phyloP scores from a whole-genome alignment of 2,888 invertebrate species.

The Arctia plantaginis region DNA sequence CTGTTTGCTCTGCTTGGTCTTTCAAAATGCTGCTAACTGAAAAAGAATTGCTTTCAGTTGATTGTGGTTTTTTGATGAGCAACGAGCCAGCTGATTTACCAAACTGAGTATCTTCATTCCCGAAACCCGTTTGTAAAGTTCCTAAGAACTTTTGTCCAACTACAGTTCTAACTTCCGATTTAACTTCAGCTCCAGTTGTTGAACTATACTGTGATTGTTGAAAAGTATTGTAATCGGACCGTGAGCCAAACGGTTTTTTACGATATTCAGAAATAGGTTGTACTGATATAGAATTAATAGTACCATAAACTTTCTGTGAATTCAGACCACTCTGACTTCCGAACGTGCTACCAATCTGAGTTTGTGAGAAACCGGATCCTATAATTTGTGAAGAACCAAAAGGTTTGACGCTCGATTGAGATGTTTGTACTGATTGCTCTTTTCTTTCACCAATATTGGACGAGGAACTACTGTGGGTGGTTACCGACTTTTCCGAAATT shows the following conservation, averaged over 20 bases:
- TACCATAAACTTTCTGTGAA: background rate
- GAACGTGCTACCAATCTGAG: conserved; percentile 4
- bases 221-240: conserved; percentile 6
- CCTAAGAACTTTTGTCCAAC: conserved; percentile 17
- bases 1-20: conserved; percentile 12
- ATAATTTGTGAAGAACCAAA: conserved; percentile 5
- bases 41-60: background rate
- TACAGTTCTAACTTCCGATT: background rate
- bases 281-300: background rate
- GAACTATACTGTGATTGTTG: conserved; percentile 21
- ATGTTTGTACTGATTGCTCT: background rate
- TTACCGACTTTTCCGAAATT: too few relatives aligned
- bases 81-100: background rate
- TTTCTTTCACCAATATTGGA: background rate
- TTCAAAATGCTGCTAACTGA: background rate
- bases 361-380: conserved; percentile 4
- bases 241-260: conserved; percentile 1
- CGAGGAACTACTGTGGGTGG: background rate
- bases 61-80: background rate
- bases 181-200: conserved; percentile 13
- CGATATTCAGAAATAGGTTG: conserved; percentile 7
- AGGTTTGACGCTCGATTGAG: conserved; percentile 14
- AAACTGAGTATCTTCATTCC: background rate
- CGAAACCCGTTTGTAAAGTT: background rate
- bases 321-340: conserved; percentile 8